Evolutionary conservation across 2,888 invertebrate species (phyloP).

Genomic region (Acrocera orbiculus): DNA sequence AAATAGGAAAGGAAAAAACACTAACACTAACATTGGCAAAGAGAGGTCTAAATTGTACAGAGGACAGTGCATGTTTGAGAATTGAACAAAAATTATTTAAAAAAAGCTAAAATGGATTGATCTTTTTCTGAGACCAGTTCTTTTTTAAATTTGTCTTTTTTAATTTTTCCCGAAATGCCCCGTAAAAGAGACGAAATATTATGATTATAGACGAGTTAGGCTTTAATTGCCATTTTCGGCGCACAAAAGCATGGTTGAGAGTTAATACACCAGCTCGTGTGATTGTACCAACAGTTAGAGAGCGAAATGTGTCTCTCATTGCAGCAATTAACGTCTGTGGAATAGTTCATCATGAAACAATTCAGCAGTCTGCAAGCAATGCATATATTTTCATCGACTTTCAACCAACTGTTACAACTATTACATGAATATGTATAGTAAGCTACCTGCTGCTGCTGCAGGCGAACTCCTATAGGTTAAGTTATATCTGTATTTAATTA

Average conservation of each 20-base stretch:
- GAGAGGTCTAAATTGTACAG: too few relatives aligned
- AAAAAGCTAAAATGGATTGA: too few relatives aligned
- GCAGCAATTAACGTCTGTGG: not conserved
- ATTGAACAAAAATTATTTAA: too few relatives aligned
- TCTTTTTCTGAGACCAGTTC: too few relatives aligned
- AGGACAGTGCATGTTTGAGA: too few relatives aligned
- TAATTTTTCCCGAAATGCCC: constrained; percentile 1
- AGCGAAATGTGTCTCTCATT: constrained; percentile 1
- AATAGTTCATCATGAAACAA: not conserved
- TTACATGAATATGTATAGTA: constrained; percentile 3
- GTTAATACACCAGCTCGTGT: not conserved
- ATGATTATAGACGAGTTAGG: constrained; percentile 1
- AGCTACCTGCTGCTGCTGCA: constrained; percentile 4
- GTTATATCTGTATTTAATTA: too few relatives aligned
- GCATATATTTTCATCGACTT: not conserved
- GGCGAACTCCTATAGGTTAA: not conserved
- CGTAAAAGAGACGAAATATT: not conserved
- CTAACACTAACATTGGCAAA: too few relatives aligned
- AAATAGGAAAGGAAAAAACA: too few relatives aligned
- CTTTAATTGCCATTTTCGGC: not conserved
- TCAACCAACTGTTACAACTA: constrained; percentile 3
- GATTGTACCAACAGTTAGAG: not conserved
- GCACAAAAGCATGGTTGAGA: not conserved
- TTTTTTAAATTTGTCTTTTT: too few relatives aligned
- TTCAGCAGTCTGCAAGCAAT: constrained; percentile 1